These are phyloP conservation scores for Cebidichthys violaceus DNA, from an alignment of 2,113 vertebrate genomes.

Conservation along the genomic window DNA sequence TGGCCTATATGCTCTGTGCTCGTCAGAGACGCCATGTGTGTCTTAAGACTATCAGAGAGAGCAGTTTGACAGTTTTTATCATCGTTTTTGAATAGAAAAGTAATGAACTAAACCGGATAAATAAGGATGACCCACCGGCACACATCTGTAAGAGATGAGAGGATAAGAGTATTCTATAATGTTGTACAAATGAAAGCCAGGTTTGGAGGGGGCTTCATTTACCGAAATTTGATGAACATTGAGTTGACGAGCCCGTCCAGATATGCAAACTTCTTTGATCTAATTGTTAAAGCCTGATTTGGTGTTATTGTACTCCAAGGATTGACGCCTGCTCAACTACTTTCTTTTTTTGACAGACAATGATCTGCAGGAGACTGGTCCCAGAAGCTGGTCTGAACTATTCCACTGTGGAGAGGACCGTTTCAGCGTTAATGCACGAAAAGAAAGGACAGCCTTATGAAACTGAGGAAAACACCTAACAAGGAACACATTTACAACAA, in stretches of 20 bases:
- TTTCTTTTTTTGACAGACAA: not conserved
- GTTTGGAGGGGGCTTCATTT: not conserved
- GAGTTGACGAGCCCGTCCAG: not conserved
- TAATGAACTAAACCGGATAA: not conserved
- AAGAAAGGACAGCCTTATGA: not conserved
- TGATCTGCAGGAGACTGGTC: not conserved
- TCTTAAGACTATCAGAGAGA: too few species aligned
- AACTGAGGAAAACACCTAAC: not conserved
- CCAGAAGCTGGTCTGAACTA: not conserved
- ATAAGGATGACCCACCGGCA: not conserved
- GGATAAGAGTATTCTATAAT: not conserved
- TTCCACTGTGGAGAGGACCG: not conserved
- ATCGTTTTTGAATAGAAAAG: not conserved
- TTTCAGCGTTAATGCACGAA: not conserved
- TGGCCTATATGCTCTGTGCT: not conserved
- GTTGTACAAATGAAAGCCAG: not conserved
- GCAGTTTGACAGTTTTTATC: too few species aligned
- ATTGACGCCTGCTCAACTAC: not conserved
- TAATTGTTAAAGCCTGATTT: not conserved
- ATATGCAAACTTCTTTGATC: not conserved
- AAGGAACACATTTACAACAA: not conserved
- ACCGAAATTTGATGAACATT: not conserved
- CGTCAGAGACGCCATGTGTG: not conserved
- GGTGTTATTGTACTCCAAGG: not conserved
- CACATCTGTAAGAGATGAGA: not conserved